phyloP scores from a whole-genome alignment of 2,888 invertebrate genomes.

The Metalampra italica region DNA sequence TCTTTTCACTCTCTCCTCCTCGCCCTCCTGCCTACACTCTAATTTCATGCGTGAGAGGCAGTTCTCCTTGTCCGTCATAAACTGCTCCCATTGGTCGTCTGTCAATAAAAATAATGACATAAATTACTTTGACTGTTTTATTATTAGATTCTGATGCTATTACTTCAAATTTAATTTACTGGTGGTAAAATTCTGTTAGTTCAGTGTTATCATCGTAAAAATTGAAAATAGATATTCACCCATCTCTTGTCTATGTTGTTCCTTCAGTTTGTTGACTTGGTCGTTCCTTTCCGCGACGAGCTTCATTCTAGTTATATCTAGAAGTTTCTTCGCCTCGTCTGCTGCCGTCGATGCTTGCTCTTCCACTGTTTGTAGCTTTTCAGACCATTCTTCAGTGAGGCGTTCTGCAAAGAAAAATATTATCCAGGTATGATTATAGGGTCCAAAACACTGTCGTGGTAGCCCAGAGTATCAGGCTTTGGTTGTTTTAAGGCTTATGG shows the following conservation, averaged over 20 bases:
- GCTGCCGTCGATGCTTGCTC: constrained; percentile 56
- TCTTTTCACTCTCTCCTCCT: constrained; percentile 67
- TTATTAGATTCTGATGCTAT: too few relatives aligned
- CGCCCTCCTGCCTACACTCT: constrained; percentile 77
- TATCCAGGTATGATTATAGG: too few relatives aligned
- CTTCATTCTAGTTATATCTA: constrained; percentile 54
- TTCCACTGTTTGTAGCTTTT: constrained; percentile 48
- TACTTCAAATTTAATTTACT: too few relatives aligned
- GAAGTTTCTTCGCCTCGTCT: constrained; percentile 53
- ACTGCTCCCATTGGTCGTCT: constrained; percentile 82
- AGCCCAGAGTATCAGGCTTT: too few relatives aligned
- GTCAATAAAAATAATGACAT: constrained; percentile 18
- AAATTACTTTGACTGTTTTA: background rate
- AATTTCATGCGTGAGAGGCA: constrained; percentile 79
- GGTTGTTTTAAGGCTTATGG: too few relatives aligned
- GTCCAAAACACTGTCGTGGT: too few relatives aligned
- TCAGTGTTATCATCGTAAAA: too few relatives aligned
- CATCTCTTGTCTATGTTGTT: constrained; percentile 80
- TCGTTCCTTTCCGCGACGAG: constrained; percentile 61
- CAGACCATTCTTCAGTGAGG: constrained; percentile 60
- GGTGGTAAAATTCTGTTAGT: too few relatives aligned
- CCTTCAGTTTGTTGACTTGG: constrained; percentile 65
- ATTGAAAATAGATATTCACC: constrained; percentile 52
- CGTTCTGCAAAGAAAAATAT: constrained; percentile 51
- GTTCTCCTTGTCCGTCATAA: constrained; percentile 80